These are phyloP conservation scores for Caenorhabditis virilis DNA, from an alignment of 2,888 invertebrate genomes.

Conservation along the genomic window DNA sequence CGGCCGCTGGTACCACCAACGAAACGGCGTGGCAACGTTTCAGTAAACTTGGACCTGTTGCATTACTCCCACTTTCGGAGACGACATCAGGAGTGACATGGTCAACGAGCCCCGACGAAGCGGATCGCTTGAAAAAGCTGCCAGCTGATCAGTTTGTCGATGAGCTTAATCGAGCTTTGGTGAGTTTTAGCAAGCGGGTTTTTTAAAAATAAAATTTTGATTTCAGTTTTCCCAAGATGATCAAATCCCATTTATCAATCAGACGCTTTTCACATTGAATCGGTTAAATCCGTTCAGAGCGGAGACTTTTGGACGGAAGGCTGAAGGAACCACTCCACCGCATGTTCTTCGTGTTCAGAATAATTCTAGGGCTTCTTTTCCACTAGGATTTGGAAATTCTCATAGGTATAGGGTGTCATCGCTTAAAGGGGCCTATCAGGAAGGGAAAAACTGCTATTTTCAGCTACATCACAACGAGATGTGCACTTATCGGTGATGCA, in stretches of 20 bases:
- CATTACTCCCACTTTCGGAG: slow-evolving; percentile 83
- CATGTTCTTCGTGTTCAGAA: slow-evolving; percentile 74
- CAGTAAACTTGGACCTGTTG: slow-evolving; percentile 87
- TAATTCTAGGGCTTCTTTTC: slow-evolving; percentile 83
- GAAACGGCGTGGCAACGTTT: slow-evolving; percentile 94
- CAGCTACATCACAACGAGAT: slow-evolving; percentile 81
- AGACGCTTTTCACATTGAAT: slow-evolving; percentile 50
- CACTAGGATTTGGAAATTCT: slow-evolving; percentile 88
- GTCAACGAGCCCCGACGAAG: slow-evolving; percentile 81
- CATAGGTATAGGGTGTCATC: slow-evolving; percentile 73
- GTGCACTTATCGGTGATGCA: slow-evolving; percentile 82
- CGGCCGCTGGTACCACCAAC: slow-evolving; percentile 79
- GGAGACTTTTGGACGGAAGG: slow-evolving; percentile 68
- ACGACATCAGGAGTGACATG: slow-evolving; percentile 88
- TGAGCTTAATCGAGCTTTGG: slow-evolving; percentile 84
- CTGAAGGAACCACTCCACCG: slow-evolving; percentile 75
- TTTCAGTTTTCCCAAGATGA: slow-evolving; percentile 67
- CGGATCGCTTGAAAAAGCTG: slow-evolving; percentile 78
- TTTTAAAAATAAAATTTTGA: not conserved
- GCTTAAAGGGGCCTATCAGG: too few species aligned
- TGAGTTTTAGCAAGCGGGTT: too few species aligned
- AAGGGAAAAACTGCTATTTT: too few species aligned
- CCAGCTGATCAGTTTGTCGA: slow-evolving; percentile 84
- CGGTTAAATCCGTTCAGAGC: slow-evolving; percentile 52
- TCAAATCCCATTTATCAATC: slow-evolving; percentile 61